Base-by-base conservation (phyloP, 2,797 vertebrate species). In the Poeciliopsis turneri region DNA sequence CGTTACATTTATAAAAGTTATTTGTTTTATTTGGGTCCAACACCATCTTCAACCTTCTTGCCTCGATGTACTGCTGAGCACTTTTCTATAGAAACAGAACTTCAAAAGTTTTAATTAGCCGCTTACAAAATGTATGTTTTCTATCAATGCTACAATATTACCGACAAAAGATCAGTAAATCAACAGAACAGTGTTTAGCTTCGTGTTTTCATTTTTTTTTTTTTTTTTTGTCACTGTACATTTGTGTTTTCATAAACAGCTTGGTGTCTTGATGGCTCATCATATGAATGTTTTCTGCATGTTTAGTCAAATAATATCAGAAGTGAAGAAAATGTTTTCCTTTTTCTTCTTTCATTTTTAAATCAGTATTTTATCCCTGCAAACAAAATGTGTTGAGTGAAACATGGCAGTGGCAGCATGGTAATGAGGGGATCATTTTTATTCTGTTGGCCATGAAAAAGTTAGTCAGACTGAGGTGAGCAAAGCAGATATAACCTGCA, bases 161-260 rank as follows among this genome's bases (percentile, higher is more conserved):
- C 11, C 81, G 55, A 66, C 51, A 78, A 25, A 47, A 25, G 9
- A 30, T 5, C 33, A 57, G 30, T 53, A 76, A 69, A 25, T 57
- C 39, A 16, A 53, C 74, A 57, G n/a, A 57, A 33, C 0, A 6
- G 28, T 61, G 59, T 33, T 61, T 30, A 3, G 59, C 5, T 61
- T 61, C 7, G 30, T 30, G 30, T 30, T 30, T 30, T 30, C 30
- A n/a, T n/a, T n/a, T 41, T 43, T 33, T 33, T 28, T 55, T 49
- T 33, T 33, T 39, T 39, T 47, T 51, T 23, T 41, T 72, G 80
- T 74, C 75, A 86, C 82, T 93, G 84, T 91, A 90, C 46, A 55
- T 71, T 5, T 45, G 79, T 70, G 53, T 79, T 77, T 77, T 77
- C 12, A 85, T 84, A 83, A 89, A 39, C 30, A 61, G 30, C 20